Base-by-base conservation (phyloP, 1,140 invertebrate genomes). In the Pogonomyrmex californicus region DNA sequence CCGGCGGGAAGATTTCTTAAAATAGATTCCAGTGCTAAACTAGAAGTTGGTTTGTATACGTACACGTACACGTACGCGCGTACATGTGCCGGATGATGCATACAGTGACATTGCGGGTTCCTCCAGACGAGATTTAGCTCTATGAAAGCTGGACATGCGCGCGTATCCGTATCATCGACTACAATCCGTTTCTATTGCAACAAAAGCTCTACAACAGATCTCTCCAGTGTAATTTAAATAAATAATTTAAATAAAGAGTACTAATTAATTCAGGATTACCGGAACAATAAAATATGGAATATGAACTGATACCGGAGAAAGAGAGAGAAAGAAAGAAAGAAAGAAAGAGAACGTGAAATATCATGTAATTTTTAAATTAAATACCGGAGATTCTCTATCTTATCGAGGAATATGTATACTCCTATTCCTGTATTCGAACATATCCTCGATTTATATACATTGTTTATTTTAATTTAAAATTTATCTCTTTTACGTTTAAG, bases 11-110 rank as follows among this genome's bases (percentile, higher is more conserved):
- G 85, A 81, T 91, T 93, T 92, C 93, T 92, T 92, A 92, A 94
- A 94, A 94, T 94, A 94, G 93, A 93, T 83, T 91, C 87, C 91
- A 90, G 91, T 91, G 88, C 88, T 82, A 51, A 23, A 82, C 87
- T 91, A 87, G 89, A 91, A 89, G 89, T 90, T 93, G 77, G 71
- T 87, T 83, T 38, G 86, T 77, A 85, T 90, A 87, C 86, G n/a
- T 41, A 75, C 17, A 49, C 9, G 60, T 1, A 70, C 23, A 51
- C 23, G 14, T 0, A 49, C 23, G 9, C 17, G n/a, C 17, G 60
- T 73, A 73, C 62, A 68, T 56, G 76, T 83, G 41, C 58, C 56
- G 41, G 49, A 9, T 56, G 78, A 71, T 89, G 75, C 77, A 89
- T 77, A 87, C 73, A 49, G 54, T 54, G n/a, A 36, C 4, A 66